phyloP scores from a whole-genome alignment of 2,113 vertebrate species.

The Cervus canadensis region DNA sequence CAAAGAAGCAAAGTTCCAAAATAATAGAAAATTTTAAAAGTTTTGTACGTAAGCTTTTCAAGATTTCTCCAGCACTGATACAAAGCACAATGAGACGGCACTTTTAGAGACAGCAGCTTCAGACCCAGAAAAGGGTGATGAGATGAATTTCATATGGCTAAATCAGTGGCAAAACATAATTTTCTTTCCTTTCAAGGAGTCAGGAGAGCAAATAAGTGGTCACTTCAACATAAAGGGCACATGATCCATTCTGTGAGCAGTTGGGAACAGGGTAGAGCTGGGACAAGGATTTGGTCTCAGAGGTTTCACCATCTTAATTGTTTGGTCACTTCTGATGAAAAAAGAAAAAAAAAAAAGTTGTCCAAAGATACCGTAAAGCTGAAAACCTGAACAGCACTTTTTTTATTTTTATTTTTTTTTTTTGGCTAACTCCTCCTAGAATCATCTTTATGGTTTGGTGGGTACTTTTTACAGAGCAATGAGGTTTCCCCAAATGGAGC shows the following conservation, averaged over 20 bases:
- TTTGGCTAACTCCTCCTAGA: no score
- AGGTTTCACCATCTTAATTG: not conserved
- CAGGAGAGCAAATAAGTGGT: not conserved
- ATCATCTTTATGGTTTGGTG: no score
- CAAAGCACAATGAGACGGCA: not conserved
- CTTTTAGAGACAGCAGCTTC: not conserved
- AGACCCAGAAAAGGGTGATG: not conserved
- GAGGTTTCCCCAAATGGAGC: no score
- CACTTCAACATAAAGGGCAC: not conserved
- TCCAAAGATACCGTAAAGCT: no score
- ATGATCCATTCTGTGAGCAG: not conserved
- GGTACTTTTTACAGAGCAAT: no score
- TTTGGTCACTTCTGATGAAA: not conserved
- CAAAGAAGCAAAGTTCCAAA: no score
- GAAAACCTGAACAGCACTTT: no score
- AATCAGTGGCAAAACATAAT: not conserved
- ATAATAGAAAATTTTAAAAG: no score
- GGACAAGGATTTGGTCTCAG: not conserved
- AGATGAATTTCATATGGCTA: not conserved
- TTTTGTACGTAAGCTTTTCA: not conserved
- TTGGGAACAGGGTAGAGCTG: not conserved
- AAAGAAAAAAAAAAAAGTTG: no score
- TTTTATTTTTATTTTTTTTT: no score
- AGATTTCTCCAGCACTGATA: not conserved
- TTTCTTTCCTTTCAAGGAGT: not conserved